phyloP scores from a whole-genome alignment of 2,797 vertebrate species.

The Crenuchus spilurus region DNA sequence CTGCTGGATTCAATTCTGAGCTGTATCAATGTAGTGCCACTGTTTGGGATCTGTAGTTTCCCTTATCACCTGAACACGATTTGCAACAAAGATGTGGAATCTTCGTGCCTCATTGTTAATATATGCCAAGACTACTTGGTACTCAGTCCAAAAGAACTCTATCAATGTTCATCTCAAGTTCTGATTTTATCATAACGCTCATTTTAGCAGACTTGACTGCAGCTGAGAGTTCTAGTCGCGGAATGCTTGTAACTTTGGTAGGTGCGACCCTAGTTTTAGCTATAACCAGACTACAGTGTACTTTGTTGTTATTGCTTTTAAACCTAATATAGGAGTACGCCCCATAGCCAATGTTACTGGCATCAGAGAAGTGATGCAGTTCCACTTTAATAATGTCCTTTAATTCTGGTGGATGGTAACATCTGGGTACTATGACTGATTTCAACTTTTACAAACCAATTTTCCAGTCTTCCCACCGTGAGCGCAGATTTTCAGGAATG shows the following conservation, averaged over 20 bases:
- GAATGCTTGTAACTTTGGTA: conserved; percentile 24
- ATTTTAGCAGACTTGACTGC: conserved; percentile 19
- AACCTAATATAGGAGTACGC: conserved; percentile 7
- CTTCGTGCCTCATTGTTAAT: conserved; percentile 34
- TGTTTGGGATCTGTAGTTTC: conserved; percentile 18
- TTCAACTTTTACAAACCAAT: background rate
- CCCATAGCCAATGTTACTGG: conserved; percentile 4
- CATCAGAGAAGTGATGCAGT: conserved; percentile 27
- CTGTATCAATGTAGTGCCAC: conserved; percentile 27
- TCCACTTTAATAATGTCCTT: conserved; percentile 1
- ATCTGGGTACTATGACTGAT: background rate
- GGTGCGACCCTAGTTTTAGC: conserved; percentile 6
- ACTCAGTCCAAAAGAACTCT: conserved; percentile 41
- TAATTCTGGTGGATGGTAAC: conserved; percentile 6
- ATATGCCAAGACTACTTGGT: conserved; percentile 22
- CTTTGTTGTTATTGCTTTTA: background rate
- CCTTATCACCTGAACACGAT: conserved; percentile 43
- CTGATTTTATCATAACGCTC: conserved; percentile 30
- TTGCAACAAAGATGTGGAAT: conserved; percentile 46
- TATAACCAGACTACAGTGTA: conserved; percentile 23
- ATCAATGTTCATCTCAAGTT: conserved; percentile 31
- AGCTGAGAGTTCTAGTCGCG: conserved; percentile 17
- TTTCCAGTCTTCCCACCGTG: background rate
- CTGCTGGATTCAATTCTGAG: conserved; percentile 21
- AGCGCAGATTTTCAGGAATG: background rate